These are phyloP conservation scores for Zoanthus sociatus DNA, from an alignment of 92 coral and sea anemone genomes.

Conservation along the genomic window DNA sequence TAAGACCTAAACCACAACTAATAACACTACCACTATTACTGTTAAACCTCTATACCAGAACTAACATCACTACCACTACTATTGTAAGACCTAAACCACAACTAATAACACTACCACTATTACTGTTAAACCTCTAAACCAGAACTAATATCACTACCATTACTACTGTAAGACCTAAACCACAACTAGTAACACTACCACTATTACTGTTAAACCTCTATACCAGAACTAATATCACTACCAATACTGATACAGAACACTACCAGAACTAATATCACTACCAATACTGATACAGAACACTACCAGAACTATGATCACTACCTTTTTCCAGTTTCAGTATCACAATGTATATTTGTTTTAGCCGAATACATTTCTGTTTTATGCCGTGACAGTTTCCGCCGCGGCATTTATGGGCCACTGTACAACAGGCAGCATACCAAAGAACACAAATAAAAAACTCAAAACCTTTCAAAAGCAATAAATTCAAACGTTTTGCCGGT, in stretches of 20 bases:
- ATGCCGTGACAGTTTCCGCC: too few relatives aligned
- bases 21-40: not conserved
- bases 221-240: too few relatives aligned
- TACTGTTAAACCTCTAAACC: not conserved
- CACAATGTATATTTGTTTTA: too few relatives aligned
- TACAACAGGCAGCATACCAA: too few relatives aligned
- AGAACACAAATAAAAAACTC: too few relatives aligned
- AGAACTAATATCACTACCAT: not conserved
- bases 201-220: not conserved
- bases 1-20: not conserved
- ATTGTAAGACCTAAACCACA: not conserved
- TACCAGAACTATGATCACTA: too few relatives aligned
- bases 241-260: not conserved
- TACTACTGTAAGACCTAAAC: not conserved
- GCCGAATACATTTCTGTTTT: too few relatives aligned
- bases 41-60: not conserved
- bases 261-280: not conserved
- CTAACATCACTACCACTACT: not conserved
- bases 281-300: too few relatives aligned
- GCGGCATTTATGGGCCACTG: too few relatives aligned
- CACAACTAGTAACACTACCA: not conserved
- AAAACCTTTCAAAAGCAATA: too few relatives aligned
- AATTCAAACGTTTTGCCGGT: too few relatives aligned
- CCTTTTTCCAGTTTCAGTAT: too few relatives aligned
- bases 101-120: not conserved